Percentiles rank a stretch among this genome's conserved stretches.
Evolutionary conservation across 1,140 invertebrate species (phyloP).

Genomic region (Drosophila orena): DNA sequence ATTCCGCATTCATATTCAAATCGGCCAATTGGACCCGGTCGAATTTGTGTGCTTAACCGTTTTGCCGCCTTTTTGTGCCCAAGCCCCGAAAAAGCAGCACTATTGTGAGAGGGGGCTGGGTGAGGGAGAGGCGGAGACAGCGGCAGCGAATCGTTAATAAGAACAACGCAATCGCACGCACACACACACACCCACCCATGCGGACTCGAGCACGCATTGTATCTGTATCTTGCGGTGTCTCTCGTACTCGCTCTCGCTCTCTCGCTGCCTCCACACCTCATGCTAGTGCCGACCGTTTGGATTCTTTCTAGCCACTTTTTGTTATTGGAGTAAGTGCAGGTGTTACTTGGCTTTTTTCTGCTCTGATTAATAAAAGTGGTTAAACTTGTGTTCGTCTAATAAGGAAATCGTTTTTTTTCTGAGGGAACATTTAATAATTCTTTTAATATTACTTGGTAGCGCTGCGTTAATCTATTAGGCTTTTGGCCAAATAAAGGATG

Average conservation of each 20-base stretch:
- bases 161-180: slow-evolving; percentile 67
- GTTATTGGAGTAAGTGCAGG: neutral
- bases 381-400: too few relatives aligned
- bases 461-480: too few relatives aligned
- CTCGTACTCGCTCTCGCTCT: slow-evolving; percentile 22
- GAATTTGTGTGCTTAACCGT: slow-evolving; percentile 50
- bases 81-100: slow-evolving; percentile 52
- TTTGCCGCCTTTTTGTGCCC: slow-evolving; percentile 75
- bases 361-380: too few relatives aligned
- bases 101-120: neutral
- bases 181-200: slow-evolving; percentile 38
- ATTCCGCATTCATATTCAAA: slow-evolving; percentile 21
- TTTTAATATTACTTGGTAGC: too few relatives aligned
- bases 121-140: slow-evolving; percentile 5
- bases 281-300: neutral
- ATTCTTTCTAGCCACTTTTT: neutral
- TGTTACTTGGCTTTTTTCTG: neutral
- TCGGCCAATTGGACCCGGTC: slow-evolving; percentile 30
- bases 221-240: slow-evolving; percentile 53
- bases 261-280: slow-evolving; percentile 36
- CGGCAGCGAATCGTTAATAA: slow-evolving; percentile 65
- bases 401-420: too few relatives aligned
- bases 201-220: slow-evolving; percentile 31
- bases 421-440: too few relatives aligned
- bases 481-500: too few relatives aligned